phyloP scores from a whole-genome alignment of 1,140 invertebrate genomes.

The Wiebesia pumilae region DNA sequence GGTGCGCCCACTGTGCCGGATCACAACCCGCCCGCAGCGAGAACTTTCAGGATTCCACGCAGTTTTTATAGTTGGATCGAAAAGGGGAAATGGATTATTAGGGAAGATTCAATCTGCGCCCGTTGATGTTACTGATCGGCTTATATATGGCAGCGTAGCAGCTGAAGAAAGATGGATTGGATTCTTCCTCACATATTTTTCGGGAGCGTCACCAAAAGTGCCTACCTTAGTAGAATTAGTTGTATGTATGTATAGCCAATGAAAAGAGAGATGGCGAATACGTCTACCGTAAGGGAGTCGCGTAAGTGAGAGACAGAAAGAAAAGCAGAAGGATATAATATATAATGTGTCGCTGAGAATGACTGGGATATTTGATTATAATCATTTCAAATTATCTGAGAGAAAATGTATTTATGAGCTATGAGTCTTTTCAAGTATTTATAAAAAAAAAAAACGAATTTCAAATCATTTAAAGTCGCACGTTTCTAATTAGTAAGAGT shows the following conservation, averaged over 20 bases:
- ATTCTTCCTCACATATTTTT: constrained; percentile 46
- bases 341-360: constrained; percentile 18
- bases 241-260: background rate
- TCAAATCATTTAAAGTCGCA: background rate
- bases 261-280: too few species aligned
- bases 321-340: background rate
- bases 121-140: constrained; percentile 40
- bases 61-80: constrained; percentile 29
- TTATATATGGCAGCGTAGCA: constrained; percentile 34
- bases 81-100: constrained; percentile 43
- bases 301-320: background rate
- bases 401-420: background rate
- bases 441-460: background rate
- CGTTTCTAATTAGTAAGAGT: background rate
- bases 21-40: constrained; percentile 28
- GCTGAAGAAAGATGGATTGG: constrained; percentile 42
- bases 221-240: background rate
- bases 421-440: background rate
- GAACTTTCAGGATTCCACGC: constrained; percentile 13
- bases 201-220: constrained; percentile 34
- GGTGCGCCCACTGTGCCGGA: constrained; percentile 1
- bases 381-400: constrained; percentile 12
- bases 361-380: constrained; percentile 7
- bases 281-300: background rate
- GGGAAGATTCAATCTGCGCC: constrained; percentile 45